Conservation (phyloP, 2,113 vertebrate species). For the Sinocyclocheilus maitianheensis region DNA sequence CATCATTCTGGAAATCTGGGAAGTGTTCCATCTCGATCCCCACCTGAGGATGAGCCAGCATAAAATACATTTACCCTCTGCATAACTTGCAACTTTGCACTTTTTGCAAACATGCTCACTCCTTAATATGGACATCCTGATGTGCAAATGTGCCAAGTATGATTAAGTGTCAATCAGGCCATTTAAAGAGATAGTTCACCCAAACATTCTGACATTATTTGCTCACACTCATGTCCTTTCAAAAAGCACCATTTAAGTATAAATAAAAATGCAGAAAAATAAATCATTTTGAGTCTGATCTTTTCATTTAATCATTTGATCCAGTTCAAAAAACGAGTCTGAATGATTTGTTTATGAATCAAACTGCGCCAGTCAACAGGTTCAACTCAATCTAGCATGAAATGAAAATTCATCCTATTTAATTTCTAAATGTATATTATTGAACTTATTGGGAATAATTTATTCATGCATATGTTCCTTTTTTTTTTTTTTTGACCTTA, state of each 20-base stretch:
- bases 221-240: not conserved
- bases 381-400: not conserved
- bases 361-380: too few relatives aligned
- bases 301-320: not conserved
- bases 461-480: not conserved
- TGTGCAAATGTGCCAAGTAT: not conserved
- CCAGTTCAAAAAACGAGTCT: not conserved
- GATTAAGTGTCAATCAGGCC: not conserved
- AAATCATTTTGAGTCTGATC: not conserved
- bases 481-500: not conserved
- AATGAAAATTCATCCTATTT: not conserved
- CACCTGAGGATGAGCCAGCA: conserved; percentile 74
- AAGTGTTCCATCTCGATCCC: conserved; percentile 92
- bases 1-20: conserved; percentile 90
- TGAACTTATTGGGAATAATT: not conserved
- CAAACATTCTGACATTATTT: not conserved
- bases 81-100: conserved; percentile 3
- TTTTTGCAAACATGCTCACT: conserved; percentile 10
- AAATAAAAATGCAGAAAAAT: not conserved
- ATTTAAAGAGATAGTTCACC: not conserved
- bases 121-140: not conserved
- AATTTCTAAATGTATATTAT: not conserved
- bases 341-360: not conserved
- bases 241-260: too few relatives aligned
- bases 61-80: not conserved